Base-by-base conservation (phyloP, 53 echinoderm and acorn worm species). In the Patiria pectinifera region DNA sequence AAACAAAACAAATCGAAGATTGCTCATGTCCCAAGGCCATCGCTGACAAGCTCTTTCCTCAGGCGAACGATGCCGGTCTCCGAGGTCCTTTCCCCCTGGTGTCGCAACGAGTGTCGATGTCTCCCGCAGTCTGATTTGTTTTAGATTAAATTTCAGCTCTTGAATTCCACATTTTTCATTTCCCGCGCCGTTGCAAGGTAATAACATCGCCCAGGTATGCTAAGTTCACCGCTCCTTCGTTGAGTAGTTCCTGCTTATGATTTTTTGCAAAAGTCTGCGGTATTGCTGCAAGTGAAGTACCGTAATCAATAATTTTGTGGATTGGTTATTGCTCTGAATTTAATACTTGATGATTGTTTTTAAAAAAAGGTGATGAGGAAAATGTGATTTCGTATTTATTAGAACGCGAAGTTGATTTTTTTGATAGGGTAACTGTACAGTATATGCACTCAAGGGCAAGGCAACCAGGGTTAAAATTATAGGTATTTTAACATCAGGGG, bases 31-130 rank as follows among this genome's bases (percentile, higher is more conserved):
- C 19, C 3, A 66, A 66, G 13, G 15, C 66, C 15, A 66, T n/a
- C 15, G 24, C 23, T 74, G 74, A 74, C 74, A 74, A n/a, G 74
- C n/a, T 74, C 74, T 10, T 74, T 23, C 74, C 74, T 66, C 74
- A 24, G 74, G 74, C 22, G 10, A n/a, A 74, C 24, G 4, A 9
- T 21, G 24, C 6, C 66, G 66, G 19, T 74, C 24, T 74, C 23
- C 74, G 21, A 74, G 74, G 74, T 74, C 74, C 74, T 24, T 74
- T 74, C 24, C 74, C 69, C 74, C 74, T 22, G 74, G 74, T 74
- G 74, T 22, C 9, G 24, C 6, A 16, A 23, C 74, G 24, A 74
- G 74, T 74, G 22, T 74, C 74, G 18, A 23, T 74, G 74, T 74
- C 74, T 74, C 74, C 10, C 22, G 74, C 74, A 74, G 74, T 24